Conservation (phyloP, 1,140 invertebrate genomes). For the Ceratina calcarata region DNA sequence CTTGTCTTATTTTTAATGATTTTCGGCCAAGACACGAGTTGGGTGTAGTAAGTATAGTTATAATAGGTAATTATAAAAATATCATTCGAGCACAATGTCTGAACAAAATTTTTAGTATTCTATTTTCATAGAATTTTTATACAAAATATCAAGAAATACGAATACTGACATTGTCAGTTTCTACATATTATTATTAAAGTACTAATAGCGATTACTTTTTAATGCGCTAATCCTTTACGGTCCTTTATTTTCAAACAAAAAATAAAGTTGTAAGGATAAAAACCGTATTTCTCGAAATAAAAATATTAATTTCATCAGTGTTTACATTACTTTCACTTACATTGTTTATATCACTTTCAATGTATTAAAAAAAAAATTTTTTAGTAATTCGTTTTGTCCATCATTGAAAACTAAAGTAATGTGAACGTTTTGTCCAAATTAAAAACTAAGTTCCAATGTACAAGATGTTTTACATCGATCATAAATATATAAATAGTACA, state of each 20-base stretch:
- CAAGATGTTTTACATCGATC: neutral
- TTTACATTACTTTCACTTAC: neutral
- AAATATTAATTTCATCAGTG: no score
- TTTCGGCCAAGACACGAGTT: no score
- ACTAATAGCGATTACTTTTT: slow-evolving; percentile 16
- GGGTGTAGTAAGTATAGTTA: neutral
- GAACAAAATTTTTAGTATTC: slow-evolving; percentile 32
- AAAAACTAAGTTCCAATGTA: no score
- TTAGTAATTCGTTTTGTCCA: no score
- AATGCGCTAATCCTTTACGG: slow-evolving; percentile 25
- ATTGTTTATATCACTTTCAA: neutral
- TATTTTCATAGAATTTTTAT: slow-evolving; percentile 42
- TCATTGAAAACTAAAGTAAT: neutral
- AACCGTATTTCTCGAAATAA: no score
- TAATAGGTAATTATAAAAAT: slow-evolving; percentile 61
- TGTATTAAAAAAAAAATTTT: neutral
- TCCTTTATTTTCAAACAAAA: neutral
- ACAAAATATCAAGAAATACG: slow-evolving; percentile 47
- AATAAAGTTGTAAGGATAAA: neutral
- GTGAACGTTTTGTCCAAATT: no score
- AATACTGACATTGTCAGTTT: slow-evolving; percentile 5
- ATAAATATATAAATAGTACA: neutral
- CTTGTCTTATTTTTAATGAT: no score
- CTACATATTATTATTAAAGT: slow-evolving; percentile 36
- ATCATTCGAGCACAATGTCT: slow-evolving; percentile 40